phyloP scores from a whole-genome alignment of 2,888 invertebrate species.

The Epinotia nisella region DNA sequence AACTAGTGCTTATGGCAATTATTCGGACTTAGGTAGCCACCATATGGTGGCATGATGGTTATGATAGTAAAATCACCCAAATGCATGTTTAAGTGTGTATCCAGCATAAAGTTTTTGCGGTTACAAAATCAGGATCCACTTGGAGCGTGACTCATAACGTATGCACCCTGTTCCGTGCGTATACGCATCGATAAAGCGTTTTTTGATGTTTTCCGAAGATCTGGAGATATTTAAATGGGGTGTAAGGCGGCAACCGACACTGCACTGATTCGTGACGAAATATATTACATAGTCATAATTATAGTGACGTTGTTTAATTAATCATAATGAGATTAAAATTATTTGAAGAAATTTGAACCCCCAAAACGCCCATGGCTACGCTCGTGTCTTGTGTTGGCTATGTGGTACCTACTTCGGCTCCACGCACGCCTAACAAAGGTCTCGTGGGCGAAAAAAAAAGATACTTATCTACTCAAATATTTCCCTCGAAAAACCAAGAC shows the following conservation, averaged over 20 bases:
- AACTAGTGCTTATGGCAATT: no score
- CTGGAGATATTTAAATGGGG: conserved; percentile 18
- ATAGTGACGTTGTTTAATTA: background rate
- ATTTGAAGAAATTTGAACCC: background rate
- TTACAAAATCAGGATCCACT: conserved; percentile 22
- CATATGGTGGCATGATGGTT: no score
- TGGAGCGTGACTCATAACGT: conserved; percentile 32
- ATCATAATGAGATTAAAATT: background rate
- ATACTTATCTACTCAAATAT: background rate
- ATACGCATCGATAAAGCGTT: conserved; percentile 29
- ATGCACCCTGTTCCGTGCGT: conserved; percentile 35
- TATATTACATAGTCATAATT: conserved; percentile 9
- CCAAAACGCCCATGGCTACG: no score
- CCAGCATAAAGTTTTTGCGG: conserved; percentile 21
- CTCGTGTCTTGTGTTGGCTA: no score
- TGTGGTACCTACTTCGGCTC: no score
- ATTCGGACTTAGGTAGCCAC: no score
- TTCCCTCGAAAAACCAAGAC: background rate
- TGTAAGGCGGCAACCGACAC: conserved; percentile 19
- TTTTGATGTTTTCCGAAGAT: conserved; percentile 33
- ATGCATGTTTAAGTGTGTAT: background rate
- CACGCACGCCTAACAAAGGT: no score
- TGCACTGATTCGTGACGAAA: conserved; percentile 21
- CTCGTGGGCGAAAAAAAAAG: no score
- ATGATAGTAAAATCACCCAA: background rate